Base-by-base conservation (phyloP, 2,113 vertebrate species). In the Xyliphius kryptos region DNA sequence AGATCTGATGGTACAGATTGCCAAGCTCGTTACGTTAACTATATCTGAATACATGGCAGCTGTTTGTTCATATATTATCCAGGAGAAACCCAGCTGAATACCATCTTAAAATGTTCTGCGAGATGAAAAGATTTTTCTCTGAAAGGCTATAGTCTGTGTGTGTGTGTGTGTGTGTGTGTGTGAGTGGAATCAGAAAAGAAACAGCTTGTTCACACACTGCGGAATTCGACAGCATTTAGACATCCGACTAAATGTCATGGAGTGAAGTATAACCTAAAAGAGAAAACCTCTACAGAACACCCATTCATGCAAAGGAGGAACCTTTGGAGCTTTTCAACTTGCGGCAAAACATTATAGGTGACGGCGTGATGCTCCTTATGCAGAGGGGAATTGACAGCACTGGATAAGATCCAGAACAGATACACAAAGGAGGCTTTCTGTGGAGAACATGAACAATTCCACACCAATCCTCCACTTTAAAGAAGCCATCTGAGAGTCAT, bases 401-500 rank as follows among this genome's bases (percentile, higher is more conserved):
- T 90, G 90, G 89, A 86, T 62, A 58, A 67, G 75, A 77, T 86
- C 91, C 91, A 91, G 86, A 64, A 79, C 69, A 85, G 88, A 88
- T 89, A 90, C 86, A 90, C 87, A 90, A 85, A 91, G 89, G 88
- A 83, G 86, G 82, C 89, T 90, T 44, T 91, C 90, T 92, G 90
- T 91, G 89, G 82, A 90, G 91, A 89, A 80, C 89, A 87, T 85
- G 86, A 92, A 91, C 90, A 93, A 92, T 93, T 91, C 86, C 82
- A 81, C 84, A 86, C 26, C 10, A 60, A 60, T 60, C 80, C 87
- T 86, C 88, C 88, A 83, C 87, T n/a, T 77, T 88, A 83, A 83
- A 82, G 72, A 57, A 61, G 78, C 82, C 93, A 97, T 91, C 94
- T 95, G 91, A 92, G 91, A 95, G 85, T 86, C 88, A 92, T 95